These are phyloP conservation scores for Conistra vaccinii DNA, from an alignment of 2,888 invertebrate species.

Conservation along the genomic window DNA sequence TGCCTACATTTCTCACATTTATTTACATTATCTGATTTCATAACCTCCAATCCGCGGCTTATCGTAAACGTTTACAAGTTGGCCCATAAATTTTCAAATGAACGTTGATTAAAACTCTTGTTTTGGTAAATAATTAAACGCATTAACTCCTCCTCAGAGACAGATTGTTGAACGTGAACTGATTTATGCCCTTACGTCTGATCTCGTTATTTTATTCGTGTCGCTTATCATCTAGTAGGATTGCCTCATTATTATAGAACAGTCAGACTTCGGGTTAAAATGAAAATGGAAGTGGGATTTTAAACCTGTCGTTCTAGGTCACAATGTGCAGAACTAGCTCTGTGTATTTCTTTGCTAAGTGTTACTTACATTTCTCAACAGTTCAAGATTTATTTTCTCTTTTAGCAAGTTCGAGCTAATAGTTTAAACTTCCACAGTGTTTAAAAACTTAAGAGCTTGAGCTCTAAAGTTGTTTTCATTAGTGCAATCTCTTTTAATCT, in stretches of 20 bases:
- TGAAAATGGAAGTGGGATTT: slow-evolving; percentile 2
- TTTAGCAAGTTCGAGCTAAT: slow-evolving; percentile 57
- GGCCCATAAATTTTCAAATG: slow-evolving; percentile 53
- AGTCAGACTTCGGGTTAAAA: background rate
- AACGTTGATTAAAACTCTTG: slow-evolving; percentile 70
- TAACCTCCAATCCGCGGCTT: slow-evolving; percentile 49
- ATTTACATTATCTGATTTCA: slow-evolving; percentile 56
- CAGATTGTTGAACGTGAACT: slow-evolving; percentile 67
- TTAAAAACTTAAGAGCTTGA: slow-evolving; percentile 52
- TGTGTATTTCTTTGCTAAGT: slow-evolving; percentile 27
- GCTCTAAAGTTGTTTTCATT: slow-evolving; percentile 63
- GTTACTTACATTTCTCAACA: slow-evolving; percentile 31
- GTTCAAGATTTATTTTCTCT: slow-evolving; percentile 37
- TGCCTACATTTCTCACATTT: slow-evolving; percentile 53
- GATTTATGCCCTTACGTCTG: slow-evolving; percentile 59
- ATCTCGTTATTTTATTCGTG: slow-evolving; percentile 55
- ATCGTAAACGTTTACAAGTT: slow-evolving; percentile 38
- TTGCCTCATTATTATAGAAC: slow-evolving; percentile 34
- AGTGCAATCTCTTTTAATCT: slow-evolving; percentile 63
- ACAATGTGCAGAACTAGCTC: background rate
- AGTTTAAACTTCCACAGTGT: slow-evolving; percentile 52
- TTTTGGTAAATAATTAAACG: slow-evolving; percentile 70
- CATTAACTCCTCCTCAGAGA: slow-evolving; percentile 68
- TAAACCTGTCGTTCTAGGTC: background rate
- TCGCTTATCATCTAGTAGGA: slow-evolving; percentile 20